Evolutionary conservation across 1,140 invertebrate genomes (phyloP).

Genomic region (Drosophila chauvacae): DNA sequence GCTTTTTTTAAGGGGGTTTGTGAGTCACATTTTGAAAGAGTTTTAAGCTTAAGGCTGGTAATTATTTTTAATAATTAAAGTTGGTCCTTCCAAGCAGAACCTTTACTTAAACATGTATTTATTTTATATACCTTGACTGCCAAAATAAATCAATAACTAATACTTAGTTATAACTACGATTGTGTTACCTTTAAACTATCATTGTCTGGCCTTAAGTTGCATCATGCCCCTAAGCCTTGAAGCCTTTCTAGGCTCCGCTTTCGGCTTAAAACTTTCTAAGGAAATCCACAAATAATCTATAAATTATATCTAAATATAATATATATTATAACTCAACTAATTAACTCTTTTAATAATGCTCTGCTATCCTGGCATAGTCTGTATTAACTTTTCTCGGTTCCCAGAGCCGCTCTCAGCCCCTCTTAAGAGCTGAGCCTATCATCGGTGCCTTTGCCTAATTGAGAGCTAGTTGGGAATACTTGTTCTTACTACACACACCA

Average conservation of each 20-base stretch:
- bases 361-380: background rate
- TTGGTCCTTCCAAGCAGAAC: too few species aligned
- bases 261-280: too few species aligned
- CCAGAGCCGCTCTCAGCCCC: background rate
- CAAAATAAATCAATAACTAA: too few species aligned
- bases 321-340: background rate
- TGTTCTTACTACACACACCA: too few species aligned
- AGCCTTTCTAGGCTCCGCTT: too few species aligned
- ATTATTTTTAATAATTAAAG: background rate
- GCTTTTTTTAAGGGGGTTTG: background rate
- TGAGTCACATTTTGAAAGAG: background rate
- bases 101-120: too few species aligned
- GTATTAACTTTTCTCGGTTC: background rate
- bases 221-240: too few species aligned
- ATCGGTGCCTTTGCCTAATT: background rate
- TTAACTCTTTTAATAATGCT: background rate
- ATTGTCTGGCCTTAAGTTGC: background rate
- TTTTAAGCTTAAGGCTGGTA: background rate
- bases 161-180: too few species aligned
- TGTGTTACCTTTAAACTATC: too few species aligned
- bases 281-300: background rate
- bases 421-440: background rate
- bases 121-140: too few species aligned
- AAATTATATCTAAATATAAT: too few species aligned
- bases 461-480: background rate